Conservation (phyloP, 2,888 invertebrate species). For the Rhopalosiphum nymphaeae region DNA sequence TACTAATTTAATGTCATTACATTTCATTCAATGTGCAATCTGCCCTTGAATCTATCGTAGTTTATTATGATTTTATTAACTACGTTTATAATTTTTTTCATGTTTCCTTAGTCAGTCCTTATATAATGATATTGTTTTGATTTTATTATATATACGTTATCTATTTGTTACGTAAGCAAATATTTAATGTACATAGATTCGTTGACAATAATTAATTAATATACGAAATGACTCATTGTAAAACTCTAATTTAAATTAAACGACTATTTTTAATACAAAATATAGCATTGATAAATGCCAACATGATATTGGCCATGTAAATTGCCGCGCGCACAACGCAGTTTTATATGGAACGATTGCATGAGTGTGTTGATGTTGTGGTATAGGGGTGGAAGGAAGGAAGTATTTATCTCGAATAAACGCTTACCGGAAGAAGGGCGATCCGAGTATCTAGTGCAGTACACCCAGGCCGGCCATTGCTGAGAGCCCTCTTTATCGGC, state of each 20-base stretch:
- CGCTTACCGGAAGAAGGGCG: constrained; percentile 87
- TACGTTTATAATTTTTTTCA: background rate
- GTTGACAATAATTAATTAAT: background rate
- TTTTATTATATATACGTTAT: background rate
- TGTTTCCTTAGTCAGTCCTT: background rate
- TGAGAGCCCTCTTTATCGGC: constrained; percentile 67
- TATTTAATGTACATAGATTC: background rate
- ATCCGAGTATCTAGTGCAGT: constrained; percentile 94
- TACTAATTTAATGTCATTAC: background rate
- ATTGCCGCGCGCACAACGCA: background rate
- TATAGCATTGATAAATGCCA: background rate
- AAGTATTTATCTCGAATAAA: background rate
- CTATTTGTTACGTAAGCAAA: background rate
- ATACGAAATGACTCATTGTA: background rate
- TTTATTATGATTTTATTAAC: background rate
- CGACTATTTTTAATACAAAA: background rate
- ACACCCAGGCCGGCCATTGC: constrained; percentile 97
- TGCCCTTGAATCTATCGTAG: background rate
- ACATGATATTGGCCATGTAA: background rate
- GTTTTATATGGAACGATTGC: background rate
- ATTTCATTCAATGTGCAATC: background rate
- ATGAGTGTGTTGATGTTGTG: background rate
- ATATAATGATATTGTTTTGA: background rate
- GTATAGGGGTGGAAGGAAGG: background rate
- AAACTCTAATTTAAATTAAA: background rate